Evolutionary conservation across 2,888 invertebrate genomes (phyloP), one percentile per base, ranked within the genome.

Genomic region (Chamaedrilus cognettii): DNA sequence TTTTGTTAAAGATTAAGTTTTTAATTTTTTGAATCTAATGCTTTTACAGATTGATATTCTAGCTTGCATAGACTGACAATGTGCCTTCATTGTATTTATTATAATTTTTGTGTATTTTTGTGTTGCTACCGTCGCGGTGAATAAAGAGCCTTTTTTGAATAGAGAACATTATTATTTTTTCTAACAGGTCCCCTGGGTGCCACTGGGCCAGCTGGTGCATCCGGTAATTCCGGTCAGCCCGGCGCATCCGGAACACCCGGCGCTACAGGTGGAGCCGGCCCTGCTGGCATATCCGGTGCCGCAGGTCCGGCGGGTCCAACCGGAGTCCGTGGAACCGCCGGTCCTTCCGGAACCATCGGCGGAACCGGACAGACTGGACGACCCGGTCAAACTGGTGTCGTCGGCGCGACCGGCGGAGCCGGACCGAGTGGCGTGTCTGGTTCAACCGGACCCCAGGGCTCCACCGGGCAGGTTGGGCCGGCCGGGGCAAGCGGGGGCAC

Each of bases 141-240:
- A n/a, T n/a, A n/a, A n/a, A n/a, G n/a, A n/a, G n/a, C n/a, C n/a
- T n/a, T n/a, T n/a, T n/a, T n/a, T n/a, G n/a, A n/a, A n/a, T n/a
- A n/a, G n/a, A n/a, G n/a, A n/a, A n/a, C n/a, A n/a, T n/a, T n/a
- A n/a, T n/a, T n/a, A n/a, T n/a, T n/a, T n/a, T n/a, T n/a, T n/a
- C n/a, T n/a, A n/a, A n/a, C n/a, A n/a, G n/a, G n/a, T n/a, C n/a
- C n/a, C n/a, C n/a, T n/a, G 2, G 73, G 73, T 11, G 57, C 60
- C 35, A 57, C 60, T 26, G 73, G 73, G 58, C 51, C 60, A 3
- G 19, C 58, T 60, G 70, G 70, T 50, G 59, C 60, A n/a, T 32
- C 69, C 3, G 65, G 65, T 19, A 32, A 26, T 19, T 23, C 51
- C 15, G 69, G 69, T 35, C 61, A 69, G n/a, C n/a, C n/a, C n/a